phyloP scores from a whole-genome alignment of 1,140 invertebrate genomes.

The Papilio machaon region DNA sequence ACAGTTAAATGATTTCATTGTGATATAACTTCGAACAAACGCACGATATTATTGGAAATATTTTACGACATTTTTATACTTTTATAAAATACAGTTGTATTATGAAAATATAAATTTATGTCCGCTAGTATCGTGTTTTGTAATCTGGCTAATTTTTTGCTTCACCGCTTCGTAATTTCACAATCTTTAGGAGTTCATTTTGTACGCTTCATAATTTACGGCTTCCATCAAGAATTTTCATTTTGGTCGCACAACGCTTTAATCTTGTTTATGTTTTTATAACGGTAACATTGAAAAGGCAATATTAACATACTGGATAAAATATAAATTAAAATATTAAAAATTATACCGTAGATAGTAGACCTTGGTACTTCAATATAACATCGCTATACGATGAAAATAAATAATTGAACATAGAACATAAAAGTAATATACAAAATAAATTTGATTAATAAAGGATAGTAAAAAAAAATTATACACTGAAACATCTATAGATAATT shows the following conservation, averaged over 20 bases:
- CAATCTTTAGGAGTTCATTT: constrained; percentile 38
- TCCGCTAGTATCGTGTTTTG: background rate
- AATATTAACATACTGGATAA: constrained; percentile 11
- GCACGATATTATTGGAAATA: background rate
- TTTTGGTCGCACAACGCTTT: constrained; percentile 21
- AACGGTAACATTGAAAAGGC: background rate
- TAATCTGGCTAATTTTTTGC: constrained; percentile 29
- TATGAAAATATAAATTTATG: background rate
- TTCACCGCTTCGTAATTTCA: constrained; percentile 36
- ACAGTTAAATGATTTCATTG: too few relatives aligned
- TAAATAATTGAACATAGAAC: too few relatives aligned
- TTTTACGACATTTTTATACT: background rate
- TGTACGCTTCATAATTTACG: constrained; percentile 32
- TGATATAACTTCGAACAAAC: background rate
- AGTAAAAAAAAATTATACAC: too few relatives aligned
- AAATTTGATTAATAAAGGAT: too few relatives aligned
- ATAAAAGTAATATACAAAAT: too few relatives aligned
- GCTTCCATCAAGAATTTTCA: constrained; percentile 36
- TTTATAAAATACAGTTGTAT: background rate
- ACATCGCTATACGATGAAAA: too few relatives aligned
- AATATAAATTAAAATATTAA: background rate
- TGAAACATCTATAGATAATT: too few relatives aligned
- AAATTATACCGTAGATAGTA: background rate
- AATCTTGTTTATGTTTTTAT: constrained; percentile 25
- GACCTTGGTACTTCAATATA: too few relatives aligned